phyloP scores from a whole-genome alignment of 2,888 invertebrate species.

The Tipula unca region DNA sequence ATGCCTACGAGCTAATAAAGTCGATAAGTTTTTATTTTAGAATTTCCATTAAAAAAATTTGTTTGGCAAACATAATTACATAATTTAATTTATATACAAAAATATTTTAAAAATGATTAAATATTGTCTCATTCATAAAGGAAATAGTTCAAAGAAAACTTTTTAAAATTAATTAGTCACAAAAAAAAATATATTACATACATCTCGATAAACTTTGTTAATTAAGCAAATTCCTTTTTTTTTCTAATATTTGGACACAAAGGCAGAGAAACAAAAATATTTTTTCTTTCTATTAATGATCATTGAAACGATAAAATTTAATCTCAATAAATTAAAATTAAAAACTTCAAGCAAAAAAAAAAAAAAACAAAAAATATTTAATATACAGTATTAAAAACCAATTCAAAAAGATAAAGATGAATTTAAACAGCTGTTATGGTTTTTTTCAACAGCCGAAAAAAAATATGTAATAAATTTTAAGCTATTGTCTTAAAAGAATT shows the following conservation, averaged over 20 bases:
- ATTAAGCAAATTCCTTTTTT: conserved; percentile 3
- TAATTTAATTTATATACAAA: no score
- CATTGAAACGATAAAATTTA: neutral
- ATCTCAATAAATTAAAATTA: neutral
- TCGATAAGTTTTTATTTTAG: no score
- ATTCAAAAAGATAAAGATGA: neutral
- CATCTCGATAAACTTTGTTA: neutral
- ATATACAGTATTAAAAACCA: neutral
- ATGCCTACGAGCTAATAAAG: no score
- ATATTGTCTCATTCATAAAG: neutral
- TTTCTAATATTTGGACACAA: neutral
- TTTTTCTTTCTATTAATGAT: neutral
- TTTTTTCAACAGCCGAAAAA: neutral
- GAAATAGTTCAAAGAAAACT: neutral
- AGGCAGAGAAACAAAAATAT: neutral
- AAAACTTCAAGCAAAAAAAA: neutral
- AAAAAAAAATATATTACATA: neutral
- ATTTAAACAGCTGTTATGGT: conserved; percentile 9
- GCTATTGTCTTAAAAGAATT: neutral
- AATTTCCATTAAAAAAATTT: no score
- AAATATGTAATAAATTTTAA: neutral
- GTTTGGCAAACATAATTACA: no score
- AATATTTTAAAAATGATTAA: neutral
- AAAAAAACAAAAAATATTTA: neutral
- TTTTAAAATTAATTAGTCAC: neutral